These are phyloP conservation scores for Nesoenas mayeri DNA, from an alignment of 2,113 vertebrate species.

Conservation along the genomic window DNA sequence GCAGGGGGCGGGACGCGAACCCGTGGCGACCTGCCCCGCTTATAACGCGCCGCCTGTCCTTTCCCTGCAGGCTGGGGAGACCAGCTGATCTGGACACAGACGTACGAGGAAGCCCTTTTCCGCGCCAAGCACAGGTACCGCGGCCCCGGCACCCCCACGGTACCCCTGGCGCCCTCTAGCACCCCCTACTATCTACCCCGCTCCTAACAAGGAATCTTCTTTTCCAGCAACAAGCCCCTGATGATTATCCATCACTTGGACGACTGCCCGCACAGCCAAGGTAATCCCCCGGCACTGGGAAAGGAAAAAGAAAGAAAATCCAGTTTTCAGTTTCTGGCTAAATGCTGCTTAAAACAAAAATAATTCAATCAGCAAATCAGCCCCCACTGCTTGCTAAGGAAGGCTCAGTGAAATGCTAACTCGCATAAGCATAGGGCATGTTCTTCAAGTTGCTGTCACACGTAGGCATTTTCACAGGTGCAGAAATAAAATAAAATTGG, in stretches of 20 bases:
- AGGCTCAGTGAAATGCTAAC: neutral
- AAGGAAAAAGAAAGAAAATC: too few relatives aligned
- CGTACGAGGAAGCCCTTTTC: constrained; percentile 91
- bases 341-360: neutral
- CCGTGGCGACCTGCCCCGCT: accelerated
- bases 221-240: constrained; percentile 89
- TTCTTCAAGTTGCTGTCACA: neutral
- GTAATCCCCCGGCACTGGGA: constrained; percentile 61
- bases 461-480: accelerated
- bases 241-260: constrained; percentile 94
- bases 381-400: neutral
- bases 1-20: accelerated
- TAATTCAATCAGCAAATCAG: too few relatives aligned
- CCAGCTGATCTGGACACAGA: constrained; percentile 93
- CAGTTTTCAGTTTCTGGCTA: neutral
- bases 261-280: constrained; percentile 90
- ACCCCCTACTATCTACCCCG: accelerated
- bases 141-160: accelerated
- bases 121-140: constrained; percentile 83
- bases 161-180: neutral
- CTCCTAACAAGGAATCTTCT: neutral
- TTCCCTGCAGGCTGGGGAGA: constrained; percentile 90
- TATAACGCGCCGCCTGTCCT: neutral
- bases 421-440: accelerated
- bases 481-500: neutral